Conservation (phyloP, 2,888 invertebrate species). For the Agonum fuliginosum region DNA sequence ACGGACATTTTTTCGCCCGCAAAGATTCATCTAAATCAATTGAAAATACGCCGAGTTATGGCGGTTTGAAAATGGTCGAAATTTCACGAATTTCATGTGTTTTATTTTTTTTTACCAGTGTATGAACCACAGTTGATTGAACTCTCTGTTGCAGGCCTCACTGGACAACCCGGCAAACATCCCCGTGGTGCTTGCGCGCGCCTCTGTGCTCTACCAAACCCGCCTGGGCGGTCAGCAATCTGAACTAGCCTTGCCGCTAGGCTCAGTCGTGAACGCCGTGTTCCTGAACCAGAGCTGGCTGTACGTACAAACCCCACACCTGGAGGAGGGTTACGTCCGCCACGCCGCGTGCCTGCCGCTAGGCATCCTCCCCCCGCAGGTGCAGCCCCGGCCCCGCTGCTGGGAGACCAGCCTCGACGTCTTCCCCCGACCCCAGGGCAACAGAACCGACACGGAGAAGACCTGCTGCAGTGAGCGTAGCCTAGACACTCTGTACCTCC, state of each 20-base stretch:
- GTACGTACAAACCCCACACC: constrained; percentile 90
- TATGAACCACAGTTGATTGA: neutral
- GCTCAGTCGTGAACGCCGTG: constrained; percentile 90
- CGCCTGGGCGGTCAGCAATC: constrained; percentile 81
- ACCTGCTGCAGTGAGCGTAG: constrained; percentile 81
- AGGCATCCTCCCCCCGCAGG: constrained; percentile 76
- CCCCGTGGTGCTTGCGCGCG: constrained; percentile 86
- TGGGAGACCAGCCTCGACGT: constrained; percentile 90
- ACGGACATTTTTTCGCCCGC: too few species aligned
- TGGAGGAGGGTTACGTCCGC: constrained; percentile 87
- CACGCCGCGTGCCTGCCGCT: constrained; percentile 86
- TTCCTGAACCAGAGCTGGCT: constrained; percentile 91
- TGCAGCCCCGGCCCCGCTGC: constrained; percentile 80
- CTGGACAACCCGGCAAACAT: constrained; percentile 89
- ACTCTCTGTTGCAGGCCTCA: constrained; percentile 78
- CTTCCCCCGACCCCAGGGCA: constrained; percentile 87
- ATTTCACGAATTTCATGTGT: neutral
- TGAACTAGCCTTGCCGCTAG: constrained; percentile 83
- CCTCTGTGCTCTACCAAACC: constrained; percentile 84
- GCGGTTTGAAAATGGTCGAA: too few species aligned
- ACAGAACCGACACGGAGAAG: constrained; percentile 88
- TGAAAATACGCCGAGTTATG: too few species aligned
- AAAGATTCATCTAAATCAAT: too few species aligned
- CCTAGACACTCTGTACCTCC: constrained; percentile 73
- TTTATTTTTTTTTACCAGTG: neutral